phyloP scores from a whole-genome alignment of 1,140 invertebrate species.

The Himalopsyche phryganea region DNA sequence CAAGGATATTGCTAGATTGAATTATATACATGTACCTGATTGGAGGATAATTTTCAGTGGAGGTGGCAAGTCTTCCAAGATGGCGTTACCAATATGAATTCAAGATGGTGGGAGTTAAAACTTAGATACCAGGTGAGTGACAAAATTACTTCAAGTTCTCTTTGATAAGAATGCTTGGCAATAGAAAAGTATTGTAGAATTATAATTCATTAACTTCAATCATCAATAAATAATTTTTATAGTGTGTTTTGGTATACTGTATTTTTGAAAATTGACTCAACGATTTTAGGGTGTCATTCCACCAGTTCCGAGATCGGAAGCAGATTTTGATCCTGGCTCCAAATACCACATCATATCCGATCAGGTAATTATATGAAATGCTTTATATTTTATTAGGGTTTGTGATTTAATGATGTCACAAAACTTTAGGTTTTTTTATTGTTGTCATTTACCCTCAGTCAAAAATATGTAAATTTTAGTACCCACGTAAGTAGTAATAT shows the following conservation, averaged over 20 bases:
- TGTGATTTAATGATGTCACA: no score
- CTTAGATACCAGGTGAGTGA: conserved; percentile 55
- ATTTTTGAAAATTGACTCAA: no score
- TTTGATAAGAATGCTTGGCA: neutral
- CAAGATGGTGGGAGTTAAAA: conserved; percentile 76
- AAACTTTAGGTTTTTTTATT: no score
- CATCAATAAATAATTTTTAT: conserved; percentile 6
- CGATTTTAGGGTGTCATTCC: conserved; percentile 64
- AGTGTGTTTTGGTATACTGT: neutral
- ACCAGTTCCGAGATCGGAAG: conserved; percentile 63
- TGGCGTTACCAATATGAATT: conserved; percentile 69
- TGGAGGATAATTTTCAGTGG: no score
- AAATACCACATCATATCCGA: conserved; percentile 81
- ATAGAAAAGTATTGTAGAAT: no score
- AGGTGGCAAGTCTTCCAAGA: conserved; percentile 74
- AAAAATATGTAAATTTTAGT: no score
- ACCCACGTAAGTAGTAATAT: no score
- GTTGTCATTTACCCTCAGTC: no score
- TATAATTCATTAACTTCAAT: no score
- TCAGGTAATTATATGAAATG: no score
- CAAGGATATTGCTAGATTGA: no score
- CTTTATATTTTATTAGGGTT: neutral
- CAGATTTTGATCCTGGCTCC: conserved; percentile 75
- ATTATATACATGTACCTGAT: no score
- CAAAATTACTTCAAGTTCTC: neutral